Base-by-base conservation (phyloP, 2,797 vertebrate genomes). In the Tangara arthus region DNA sequence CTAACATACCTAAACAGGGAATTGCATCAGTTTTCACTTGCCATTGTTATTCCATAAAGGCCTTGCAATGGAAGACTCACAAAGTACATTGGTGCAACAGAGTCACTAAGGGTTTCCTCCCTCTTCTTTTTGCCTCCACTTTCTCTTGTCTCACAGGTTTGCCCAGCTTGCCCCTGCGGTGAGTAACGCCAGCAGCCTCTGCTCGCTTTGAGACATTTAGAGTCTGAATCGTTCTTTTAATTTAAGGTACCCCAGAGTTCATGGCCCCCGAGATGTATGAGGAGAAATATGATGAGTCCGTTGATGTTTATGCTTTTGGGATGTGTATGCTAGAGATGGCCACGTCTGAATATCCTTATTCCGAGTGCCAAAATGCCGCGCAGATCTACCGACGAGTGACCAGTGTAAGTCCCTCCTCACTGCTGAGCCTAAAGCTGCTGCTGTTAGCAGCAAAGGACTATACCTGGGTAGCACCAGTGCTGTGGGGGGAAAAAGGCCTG, bases 301-400 rank as follows among this genome's bases (percentile, higher is more conserved):
- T 99, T 93, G 99, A 99, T 55, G 99, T 99, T 32, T 99, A 99
- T 97, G 99, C 99, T 97, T 99, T 99, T 96, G 99, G 99, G 95
- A 99, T 99, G 99, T 99, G 99, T 96, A 99, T 99, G 99, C 98
- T 99, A 98, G 99, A 99, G 99, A 99, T 99, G 99, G 99, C 99
- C 84, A 99, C 99, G 20, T 99, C 99, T 37, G 99, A 99, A 95
- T 99, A 99, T 97, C 99, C 99, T 68, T 99, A 99, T 98, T 99
- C 99, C 34, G 99, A 99, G 97, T 99, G 99, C 97, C 99, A 99
- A 95, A 99, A 99, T 83, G 99, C 99, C 9, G 99, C 99, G 91
- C 99, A 99, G 98, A 99, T 99, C 98, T 99, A 99, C 98, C 98
- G 99, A 66, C 98, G 99, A 75, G 99, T 99, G 86, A 99, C 99